phyloP scores from a whole-genome alignment of 2,797 vertebrate species.

The Orestias chungarensis region DNA sequence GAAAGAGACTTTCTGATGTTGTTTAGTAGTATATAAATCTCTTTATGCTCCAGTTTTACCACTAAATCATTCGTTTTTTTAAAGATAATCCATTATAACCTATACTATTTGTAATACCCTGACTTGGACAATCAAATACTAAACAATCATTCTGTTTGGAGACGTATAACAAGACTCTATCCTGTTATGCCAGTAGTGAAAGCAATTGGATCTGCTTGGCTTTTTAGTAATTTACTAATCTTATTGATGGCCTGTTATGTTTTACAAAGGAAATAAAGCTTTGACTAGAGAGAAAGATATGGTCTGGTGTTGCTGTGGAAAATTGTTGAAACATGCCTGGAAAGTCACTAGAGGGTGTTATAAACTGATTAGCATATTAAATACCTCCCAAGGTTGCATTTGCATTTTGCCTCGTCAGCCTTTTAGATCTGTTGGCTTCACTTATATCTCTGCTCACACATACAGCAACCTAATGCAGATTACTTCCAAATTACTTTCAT shows the following conservation, averaged over 20 bases:
- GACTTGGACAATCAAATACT: neutral
- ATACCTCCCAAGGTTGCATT: constrained; percentile 9
- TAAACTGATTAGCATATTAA: constrained; percentile 16
- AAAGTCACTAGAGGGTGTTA: constrained; percentile 3
- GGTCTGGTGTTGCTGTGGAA: neutral
- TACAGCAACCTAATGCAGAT: neutral
- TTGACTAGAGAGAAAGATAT: neutral
- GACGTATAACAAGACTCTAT: neutral
- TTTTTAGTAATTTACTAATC: neutral
- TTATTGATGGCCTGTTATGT: neutral
- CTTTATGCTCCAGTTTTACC: neutral
- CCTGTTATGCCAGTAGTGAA: neutral
- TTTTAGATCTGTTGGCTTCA: neutral
- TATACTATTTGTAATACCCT: too few relatives aligned
- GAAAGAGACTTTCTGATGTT: too few relatives aligned
- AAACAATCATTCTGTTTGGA: neutral
- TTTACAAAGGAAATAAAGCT: neutral
- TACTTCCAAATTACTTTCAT: neutral
- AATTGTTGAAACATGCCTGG: neutral
- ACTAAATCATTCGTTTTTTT: neutral
- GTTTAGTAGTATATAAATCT: too few relatives aligned
- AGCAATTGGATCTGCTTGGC: neutral
- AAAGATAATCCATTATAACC: neutral
- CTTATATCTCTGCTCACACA: neutral
- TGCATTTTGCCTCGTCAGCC: constrained; percentile 12